Evolutionary conservation across 2,797 vertebrate genomes (phyloP).

Genomic region (Gila robusta): DNA sequence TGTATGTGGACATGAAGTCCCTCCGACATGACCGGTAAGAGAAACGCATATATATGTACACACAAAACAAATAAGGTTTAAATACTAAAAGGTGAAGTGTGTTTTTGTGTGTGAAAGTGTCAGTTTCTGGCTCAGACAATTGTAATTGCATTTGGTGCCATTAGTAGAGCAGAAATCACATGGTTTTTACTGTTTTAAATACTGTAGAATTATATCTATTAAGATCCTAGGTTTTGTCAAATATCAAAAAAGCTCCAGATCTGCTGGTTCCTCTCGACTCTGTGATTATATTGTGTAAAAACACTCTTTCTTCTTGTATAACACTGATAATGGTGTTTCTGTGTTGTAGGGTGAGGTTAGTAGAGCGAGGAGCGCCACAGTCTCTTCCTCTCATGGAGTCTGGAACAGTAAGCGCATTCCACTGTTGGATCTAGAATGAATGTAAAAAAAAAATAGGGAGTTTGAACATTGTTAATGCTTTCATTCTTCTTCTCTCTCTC

Average conservation of each 20-base stretch:
- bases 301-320: not conserved
- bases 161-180: not conserved
- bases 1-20: conserved; percentile 98
- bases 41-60: not conserved
- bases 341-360: conserved; percentile 88
- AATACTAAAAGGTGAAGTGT: not conserved
- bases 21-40: conserved; percentile 95
- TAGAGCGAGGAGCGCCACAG: conserved; percentile 97
- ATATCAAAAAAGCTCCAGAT: not conserved
- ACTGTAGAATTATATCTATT: not conserved
- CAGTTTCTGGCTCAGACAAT: not conserved
- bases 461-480: not conserved
- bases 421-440: not conserved
- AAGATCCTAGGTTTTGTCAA: not conserved
- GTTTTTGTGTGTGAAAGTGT: not conserved
- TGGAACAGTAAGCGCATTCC: conserved; percentile 86
- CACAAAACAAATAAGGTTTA: not conserved
- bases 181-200: not conserved
- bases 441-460: not conserved
- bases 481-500: not conserved
- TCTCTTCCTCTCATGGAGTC: conserved; percentile 96
- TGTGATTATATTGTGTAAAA: not conserved
- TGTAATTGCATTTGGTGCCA: not conserved
- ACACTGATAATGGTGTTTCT: conserved; percentile 26
- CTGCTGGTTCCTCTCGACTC: not conserved